These are phyloP conservation scores for Macrosiphum euphorbiae DNA, from an alignment of 2,888 invertebrate genomes.

Conservation along the genomic window DNA sequence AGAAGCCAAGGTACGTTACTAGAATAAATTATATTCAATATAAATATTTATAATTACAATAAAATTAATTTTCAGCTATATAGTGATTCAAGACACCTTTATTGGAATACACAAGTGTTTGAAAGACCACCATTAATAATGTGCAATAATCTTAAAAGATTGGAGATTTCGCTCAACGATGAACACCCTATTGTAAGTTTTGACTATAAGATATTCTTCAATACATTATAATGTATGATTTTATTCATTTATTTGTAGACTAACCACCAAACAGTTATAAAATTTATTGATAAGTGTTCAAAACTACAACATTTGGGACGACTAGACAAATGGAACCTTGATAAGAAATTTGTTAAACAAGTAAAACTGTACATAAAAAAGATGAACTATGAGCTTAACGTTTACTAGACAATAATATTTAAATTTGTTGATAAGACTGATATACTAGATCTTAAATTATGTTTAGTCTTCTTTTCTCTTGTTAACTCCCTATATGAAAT, in stretches of 20 bases:
- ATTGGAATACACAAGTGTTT: slow-evolving; percentile 55
- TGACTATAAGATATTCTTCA: background rate
- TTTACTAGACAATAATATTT: slow-evolving; percentile 45
- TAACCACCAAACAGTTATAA: slow-evolving; percentile 6
- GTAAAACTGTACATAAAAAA: slow-evolving; percentile 36
- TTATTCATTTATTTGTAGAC: slow-evolving; percentile 33
- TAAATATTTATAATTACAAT: background rate
- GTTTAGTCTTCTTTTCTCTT: background rate
- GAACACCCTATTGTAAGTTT: slow-evolving; percentile 42
- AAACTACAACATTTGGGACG: slow-evolving; percentile 56
- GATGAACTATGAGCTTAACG: slow-evolving; percentile 51
- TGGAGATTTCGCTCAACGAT: slow-evolving; percentile 48
- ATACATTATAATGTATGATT: background rate
- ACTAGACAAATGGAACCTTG: slow-evolving; percentile 14
- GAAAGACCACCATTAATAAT: slow-evolving; percentile 40
- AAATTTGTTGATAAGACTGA: slow-evolving; percentile 53
- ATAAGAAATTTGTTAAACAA: slow-evolving; percentile 16
- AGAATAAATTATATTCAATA: background rate
- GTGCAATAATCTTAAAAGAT: slow-evolving; percentile 55
- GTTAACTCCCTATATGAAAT: background rate
- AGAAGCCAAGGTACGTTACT: slow-evolving; percentile 41
- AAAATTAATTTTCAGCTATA: slow-evolving; percentile 15
- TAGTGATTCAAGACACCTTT: slow-evolving; percentile 25
- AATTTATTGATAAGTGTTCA: slow-evolving; percentile 57
- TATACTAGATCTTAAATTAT: slow-evolving; percentile 49